A percentile compares a stretch with the other conserved stretches of the same genome.
These are phyloP conservation scores for Periplaneta americana DNA, from an alignment of 1,140 invertebrate species.

Conservation along the genomic window DNA sequence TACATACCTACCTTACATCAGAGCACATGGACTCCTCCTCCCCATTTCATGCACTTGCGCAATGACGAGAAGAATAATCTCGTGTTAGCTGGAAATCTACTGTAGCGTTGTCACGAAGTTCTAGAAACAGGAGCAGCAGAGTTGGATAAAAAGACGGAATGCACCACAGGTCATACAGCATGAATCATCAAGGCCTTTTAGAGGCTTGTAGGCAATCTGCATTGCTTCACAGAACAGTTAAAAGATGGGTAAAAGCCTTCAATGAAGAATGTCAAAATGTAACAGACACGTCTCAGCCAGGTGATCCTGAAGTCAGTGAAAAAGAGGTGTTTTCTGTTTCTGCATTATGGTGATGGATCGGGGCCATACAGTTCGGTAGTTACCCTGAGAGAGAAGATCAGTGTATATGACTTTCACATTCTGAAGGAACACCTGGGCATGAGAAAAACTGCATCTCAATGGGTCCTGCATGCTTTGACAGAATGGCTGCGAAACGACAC, in stretches of 20 bases:
- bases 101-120: background rate
- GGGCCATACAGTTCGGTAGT: background rate
- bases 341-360: background rate
- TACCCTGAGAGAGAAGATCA: background rate
- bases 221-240: background rate
- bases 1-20: constrained; percentile 1
- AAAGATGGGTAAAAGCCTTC: background rate
- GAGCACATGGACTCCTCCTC: background rate
- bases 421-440: background rate
- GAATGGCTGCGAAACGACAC: background rate
- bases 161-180: background rate
- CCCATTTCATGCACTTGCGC: background rate
- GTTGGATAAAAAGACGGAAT: background rate
- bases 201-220: background rate
- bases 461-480: background rate
- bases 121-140: background rate
- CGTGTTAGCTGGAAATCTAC: background rate
- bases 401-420: constrained; percentile 4
- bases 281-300: background rate
- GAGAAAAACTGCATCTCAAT: background rate
- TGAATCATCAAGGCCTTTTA: background rate
- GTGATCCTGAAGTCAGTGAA: background rate
- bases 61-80: background rate
- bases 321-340: background rate
- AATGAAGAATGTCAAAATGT: background rate